These are phyloP conservation scores for Cydia fagiglandana DNA, from an alignment of 1,140 invertebrate species.

Conservation along the genomic window DNA sequence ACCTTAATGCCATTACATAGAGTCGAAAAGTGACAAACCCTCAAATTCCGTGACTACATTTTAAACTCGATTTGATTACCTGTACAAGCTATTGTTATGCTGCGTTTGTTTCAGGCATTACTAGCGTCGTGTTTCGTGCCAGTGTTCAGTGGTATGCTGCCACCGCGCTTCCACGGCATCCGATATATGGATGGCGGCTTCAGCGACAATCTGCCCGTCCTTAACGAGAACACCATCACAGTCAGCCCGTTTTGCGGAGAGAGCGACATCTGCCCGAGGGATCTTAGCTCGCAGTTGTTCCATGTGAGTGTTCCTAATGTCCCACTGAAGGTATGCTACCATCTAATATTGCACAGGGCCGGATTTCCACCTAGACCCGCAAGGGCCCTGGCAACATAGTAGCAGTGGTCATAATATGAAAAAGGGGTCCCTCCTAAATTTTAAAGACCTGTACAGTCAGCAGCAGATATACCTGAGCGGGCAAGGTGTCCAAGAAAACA, in stretches of 20 bases:
- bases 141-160: constrained; percentile 95
- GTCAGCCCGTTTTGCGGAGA: constrained; percentile 99
- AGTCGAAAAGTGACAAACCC: too few species aligned
- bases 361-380: too few species aligned
- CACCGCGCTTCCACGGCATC: constrained; percentile 93
- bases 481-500: too few species aligned
- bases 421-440: too few species aligned
- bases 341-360: too few species aligned
- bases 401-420: too few species aligned
- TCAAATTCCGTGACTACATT: too few species aligned
- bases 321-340: neutral
- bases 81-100: neutral
- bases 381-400: too few species aligned
- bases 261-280: constrained; percentile 97
- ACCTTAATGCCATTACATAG: too few species aligned
- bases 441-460: too few species aligned
- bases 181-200: constrained; percentile 98
- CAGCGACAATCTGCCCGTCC: constrained; percentile 95
- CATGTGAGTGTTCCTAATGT: constrained; percentile 81
- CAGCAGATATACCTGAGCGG: too few species aligned
- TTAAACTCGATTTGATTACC: too few species aligned
- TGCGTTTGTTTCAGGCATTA: constrained; percentile 83
- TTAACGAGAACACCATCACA: constrained; percentile 97
- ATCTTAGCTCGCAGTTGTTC: constrained; percentile 91
- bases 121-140: constrained; percentile 97